Evolutionary conservation across 2,888 invertebrate species (phyloP).

Genomic region (Camptogramma bilineatum): DNA sequence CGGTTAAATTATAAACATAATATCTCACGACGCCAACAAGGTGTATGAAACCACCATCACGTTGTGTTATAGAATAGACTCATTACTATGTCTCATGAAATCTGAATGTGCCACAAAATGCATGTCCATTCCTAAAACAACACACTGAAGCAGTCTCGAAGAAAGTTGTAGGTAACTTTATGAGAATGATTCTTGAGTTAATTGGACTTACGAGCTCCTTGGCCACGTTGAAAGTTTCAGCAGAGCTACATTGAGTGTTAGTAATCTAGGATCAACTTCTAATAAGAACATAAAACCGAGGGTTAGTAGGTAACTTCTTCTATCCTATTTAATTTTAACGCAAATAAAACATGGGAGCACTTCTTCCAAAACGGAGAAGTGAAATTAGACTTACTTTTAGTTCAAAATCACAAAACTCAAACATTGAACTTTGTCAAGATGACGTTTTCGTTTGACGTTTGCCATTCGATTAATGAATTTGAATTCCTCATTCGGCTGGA

Average conservation of each 20-base stretch:
- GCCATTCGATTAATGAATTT: too few relatives aligned
- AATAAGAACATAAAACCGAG: not conserved
- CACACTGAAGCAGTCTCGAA: not conserved
- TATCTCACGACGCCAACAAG: slow-evolving; percentile 23
- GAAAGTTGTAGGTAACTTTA: not conserved
- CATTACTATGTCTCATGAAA: not conserved
- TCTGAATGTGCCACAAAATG: not conserved
- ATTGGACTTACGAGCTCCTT: not conserved
- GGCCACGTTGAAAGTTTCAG: not conserved
- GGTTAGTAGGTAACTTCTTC: not conserved
- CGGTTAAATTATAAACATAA: slow-evolving; percentile 63
- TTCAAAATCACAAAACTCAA: too few relatives aligned
- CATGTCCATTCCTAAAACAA: not conserved
- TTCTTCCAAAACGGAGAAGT: too few relatives aligned
- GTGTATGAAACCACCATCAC: not conserved
- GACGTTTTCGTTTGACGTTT: too few relatives aligned
- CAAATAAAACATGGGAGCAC: too few relatives aligned
- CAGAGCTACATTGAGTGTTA: not conserved
- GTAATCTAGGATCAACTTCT: not conserved
- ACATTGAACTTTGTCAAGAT: too few relatives aligned
- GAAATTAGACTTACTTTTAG: too few relatives aligned
- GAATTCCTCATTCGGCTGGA: too few relatives aligned
- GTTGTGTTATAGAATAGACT: not conserved
- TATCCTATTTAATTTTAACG: not conserved
- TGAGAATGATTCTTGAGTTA: slow-evolving; percentile 3